A percentile compares a stretch with the other conserved stretches of the same genome.
These are phyloP conservation scores for Cydia amplana DNA, from an alignment of 1,140 invertebrate species.

Conservation along the genomic window DNA sequence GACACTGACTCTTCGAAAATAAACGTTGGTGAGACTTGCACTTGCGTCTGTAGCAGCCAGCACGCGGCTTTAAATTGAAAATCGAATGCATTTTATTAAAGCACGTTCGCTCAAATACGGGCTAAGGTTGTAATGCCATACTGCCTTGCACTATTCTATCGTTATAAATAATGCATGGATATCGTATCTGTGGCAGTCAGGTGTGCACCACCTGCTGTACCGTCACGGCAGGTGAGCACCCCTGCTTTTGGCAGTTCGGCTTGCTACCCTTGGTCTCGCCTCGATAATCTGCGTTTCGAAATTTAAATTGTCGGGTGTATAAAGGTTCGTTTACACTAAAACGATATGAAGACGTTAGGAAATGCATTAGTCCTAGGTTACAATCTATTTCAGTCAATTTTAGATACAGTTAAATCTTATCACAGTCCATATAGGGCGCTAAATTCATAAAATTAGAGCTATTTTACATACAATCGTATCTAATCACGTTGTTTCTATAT, in stretches of 20 bases:
- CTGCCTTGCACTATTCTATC: background rate
- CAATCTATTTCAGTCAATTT: too few species aligned
- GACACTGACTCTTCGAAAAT: background rate
- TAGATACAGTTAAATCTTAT: too few species aligned
- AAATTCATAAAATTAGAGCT: too few species aligned
- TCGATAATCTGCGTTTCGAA: background rate
- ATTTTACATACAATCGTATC: too few species aligned
- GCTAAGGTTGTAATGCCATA: slow-evolving; percentile 10
- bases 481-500: too few species aligned
- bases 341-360: background rate
- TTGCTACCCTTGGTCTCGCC: slow-evolving; percentile 20
- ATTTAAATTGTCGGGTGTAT: background rate
- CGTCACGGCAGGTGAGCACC: slow-evolving; percentile 60
- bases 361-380: background rate
- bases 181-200: slow-evolving; percentile 42
- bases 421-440: too few species aligned
- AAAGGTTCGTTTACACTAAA: background rate
- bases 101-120: background rate
- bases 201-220: slow-evolving; percentile 43
- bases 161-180: background rate
- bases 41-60: background rate
- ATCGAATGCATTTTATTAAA: background rate
- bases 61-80: background rate
- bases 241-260: slow-evolving; percentile 36
- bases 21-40: background rate